Evolutionary conservation across 2,797 vertebrate species (phyloP), one percentile per base, ranked within the genome.

Genomic region (Onychomys leucogaster): DNA sequence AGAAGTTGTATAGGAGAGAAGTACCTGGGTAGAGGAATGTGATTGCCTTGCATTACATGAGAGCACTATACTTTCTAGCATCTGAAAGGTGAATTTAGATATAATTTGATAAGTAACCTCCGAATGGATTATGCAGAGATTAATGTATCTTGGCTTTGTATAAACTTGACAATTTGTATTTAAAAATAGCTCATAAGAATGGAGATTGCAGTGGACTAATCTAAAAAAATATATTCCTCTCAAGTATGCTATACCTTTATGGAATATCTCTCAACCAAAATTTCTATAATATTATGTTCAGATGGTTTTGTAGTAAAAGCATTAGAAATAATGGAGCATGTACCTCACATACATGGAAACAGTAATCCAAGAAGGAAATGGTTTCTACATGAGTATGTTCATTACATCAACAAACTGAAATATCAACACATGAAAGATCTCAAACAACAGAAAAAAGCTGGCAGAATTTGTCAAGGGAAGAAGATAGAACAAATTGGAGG

Each of bases 281-380:
- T 90, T 63, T 32, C 59, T 37, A 23, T 95, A 1, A 16, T 90
- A 0, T 49, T 96, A 34, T 76, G 46, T 61, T 10, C 67, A 17
- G 17, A 41, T 91, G 93, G 21, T 4, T 83, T 63, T 46, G 73
- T 34, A 59, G 14, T 89, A 71, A 94, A 94, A 59, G 37, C 61
- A 76, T n/a, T 80, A 63, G 59, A 83, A 91, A 5, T 94, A 91
- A 91, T 94, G 88, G 52, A 94, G 57, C 52, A 67, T 23, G 63
- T 94, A 94, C 9, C 17, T 95, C n/a, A 94, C 43, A 88, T 93
- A n/a, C 90, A 63, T 32, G 75, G 29, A 86, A 96, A 81, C 25
- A 91, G 17, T 93, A 85, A 89, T 85, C 80, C 95, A 61, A 87
- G 23, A 93, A 78, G 61, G 91, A 96, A 90, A 57, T 94, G 17